phyloP scores from a whole-genome alignment of 1,140 invertebrate genomes.

The Trachymyrmex septentrionalis region DNA sequence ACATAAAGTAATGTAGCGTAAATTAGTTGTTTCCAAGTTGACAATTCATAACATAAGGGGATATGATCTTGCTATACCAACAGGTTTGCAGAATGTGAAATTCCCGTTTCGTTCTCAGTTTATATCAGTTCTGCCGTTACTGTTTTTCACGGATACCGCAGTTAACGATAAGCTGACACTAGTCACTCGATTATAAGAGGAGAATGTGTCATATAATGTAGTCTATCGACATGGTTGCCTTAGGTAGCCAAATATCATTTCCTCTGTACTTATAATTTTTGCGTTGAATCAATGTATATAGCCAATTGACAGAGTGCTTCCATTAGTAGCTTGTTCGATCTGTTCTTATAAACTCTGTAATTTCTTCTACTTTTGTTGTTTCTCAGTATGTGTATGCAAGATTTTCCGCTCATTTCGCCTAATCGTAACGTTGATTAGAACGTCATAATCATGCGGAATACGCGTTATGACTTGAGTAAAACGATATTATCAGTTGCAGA shows the following conservation, averaged over 20 bases:
- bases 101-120: neutral
- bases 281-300: conserved; percentile 67
- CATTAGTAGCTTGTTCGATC: conserved; percentile 70
- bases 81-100: conserved; percentile 7
- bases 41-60: neutral
- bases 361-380: neutral
- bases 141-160: neutral
- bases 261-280: conserved; percentile 40
- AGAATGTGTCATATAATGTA: conserved; percentile 30
- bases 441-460: neutral
- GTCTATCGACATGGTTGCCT: conserved; percentile 5
- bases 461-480: conserved; percentile 65
- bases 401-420: neutral
- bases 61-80: neutral
- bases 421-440: neutral
- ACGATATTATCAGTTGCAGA: conserved; percentile 80
- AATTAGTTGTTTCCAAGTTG: conserved; percentile 28
- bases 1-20: conserved; percentile 42
- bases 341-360: conserved; percentile 1
- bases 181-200: conserved; percentile 52
- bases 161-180: conserved; percentile 51
- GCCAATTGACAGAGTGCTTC: conserved; percentile 74
- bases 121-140: neutral
- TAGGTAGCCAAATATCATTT: conserved; percentile 45
- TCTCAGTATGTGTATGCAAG: neutral